phyloP scores from a whole-genome alignment of 2,888 invertebrate genomes.

The Agrotis segetum region DNA sequence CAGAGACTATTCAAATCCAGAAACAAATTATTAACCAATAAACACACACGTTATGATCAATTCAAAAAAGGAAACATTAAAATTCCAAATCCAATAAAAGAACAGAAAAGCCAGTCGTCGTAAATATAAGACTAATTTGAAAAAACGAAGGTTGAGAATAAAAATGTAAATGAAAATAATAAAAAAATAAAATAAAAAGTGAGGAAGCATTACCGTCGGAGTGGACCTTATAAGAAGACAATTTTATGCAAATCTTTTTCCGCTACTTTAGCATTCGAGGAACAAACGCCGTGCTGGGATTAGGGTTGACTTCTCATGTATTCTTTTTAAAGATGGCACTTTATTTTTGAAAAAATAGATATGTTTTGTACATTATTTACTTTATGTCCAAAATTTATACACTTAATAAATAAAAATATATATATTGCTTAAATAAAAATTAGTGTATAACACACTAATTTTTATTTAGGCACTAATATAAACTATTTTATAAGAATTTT shows the following conservation, averaged over 20 bases:
- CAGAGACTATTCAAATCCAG: neutral
- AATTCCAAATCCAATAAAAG: constrained; percentile 51
- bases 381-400: no score
- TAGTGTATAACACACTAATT: no score
- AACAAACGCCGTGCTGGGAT: constrained; percentile 72
- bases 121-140: constrained; percentile 64
- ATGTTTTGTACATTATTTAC: no score
- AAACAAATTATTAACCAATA: constrained; percentile 37
- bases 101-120: constrained; percentile 42
- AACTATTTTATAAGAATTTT: no score
- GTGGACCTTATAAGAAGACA: constrained; percentile 85
- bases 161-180: constrained; percentile 66
- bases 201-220: constrained; percentile 69
- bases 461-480: no score
- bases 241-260: constrained; percentile 89
- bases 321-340: neutral
- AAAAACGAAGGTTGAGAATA: constrained; percentile 58
- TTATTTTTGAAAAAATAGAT: neutral
- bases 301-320: constrained; percentile 71
- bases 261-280: constrained; percentile 86
- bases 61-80: constrained; percentile 41
- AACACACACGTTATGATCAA: constrained; percentile 37
- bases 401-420: no score
- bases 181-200: constrained; percentile 68
- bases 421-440: no score